Percentiles rank a stretch among this genome's conserved stretches.
Conservation (phyloP, 2,888 invertebrate genomes). For the Sarcophaga caerulescens region DNA sequence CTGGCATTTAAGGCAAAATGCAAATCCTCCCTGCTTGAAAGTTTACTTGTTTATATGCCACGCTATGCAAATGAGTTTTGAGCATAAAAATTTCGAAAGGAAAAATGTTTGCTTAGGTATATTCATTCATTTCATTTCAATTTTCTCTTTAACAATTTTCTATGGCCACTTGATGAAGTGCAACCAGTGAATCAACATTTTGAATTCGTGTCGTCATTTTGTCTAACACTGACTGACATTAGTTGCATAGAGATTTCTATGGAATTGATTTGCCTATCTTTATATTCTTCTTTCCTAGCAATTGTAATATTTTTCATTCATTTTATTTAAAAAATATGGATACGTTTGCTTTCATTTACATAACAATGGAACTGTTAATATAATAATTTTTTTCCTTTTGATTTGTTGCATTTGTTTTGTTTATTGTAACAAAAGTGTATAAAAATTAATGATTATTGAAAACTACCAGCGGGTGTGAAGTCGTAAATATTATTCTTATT, state of each 20-base stretch:
- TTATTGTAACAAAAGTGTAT: background rate
- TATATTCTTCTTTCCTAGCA: conserved; percentile 4
- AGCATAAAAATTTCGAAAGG: background rate
- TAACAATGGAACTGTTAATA: conserved; percentile 64
- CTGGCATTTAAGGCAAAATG: conserved; percentile 50
- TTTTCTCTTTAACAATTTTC: background rate
- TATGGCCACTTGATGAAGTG: conserved; percentile 72
- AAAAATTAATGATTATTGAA: conserved; percentile 33
- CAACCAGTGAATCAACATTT: conserved; percentile 68
- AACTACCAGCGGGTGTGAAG: conserved; percentile 56
- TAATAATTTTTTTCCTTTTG: conserved; percentile 23
- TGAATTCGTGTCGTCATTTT: background rate
- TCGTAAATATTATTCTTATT: conserved; percentile 41
- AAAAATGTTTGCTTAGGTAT: conserved; percentile 14
- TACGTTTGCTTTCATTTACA: conserved; percentile 58
- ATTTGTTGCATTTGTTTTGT: conserved; percentile 36
- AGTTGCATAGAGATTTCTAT: conserved; percentile 10
- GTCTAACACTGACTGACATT: background rate
- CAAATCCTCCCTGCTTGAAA: conserved; percentile 47
- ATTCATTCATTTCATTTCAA: conserved; percentile 69
- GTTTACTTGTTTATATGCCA: background rate
- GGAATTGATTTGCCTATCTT: conserved; percentile 6
- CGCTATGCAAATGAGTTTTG: conserved; percentile 67
- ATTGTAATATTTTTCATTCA: conserved; percentile 18
- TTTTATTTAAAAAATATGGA: conserved; percentile 18